phyloP scores from a whole-genome alignment of 2,113 vertebrate species.

The Puffinus mauretanicus region DNA sequence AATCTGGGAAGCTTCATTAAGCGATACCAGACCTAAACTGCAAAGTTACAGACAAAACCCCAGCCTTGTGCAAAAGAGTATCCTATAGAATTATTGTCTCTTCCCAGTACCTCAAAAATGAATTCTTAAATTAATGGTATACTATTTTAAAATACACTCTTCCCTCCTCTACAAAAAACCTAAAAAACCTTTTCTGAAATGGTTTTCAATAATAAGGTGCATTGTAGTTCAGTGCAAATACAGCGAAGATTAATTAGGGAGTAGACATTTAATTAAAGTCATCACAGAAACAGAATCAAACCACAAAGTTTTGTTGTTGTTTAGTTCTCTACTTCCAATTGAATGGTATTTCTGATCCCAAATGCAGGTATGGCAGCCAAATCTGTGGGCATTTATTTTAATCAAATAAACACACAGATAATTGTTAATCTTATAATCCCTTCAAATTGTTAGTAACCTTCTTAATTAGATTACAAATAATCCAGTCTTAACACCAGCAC shows the following conservation, averaged over 20 bases:
- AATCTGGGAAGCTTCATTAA: not conserved
- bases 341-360: not conserved
- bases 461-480: slow-evolving; percentile 60
- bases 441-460: slow-evolving; percentile 35
- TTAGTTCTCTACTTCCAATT: not conserved
- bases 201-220: not conserved
- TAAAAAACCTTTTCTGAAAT: not conserved
- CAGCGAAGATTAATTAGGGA: not conserved
- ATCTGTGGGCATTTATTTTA: slow-evolving; percentile 24
- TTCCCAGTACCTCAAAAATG: not conserved
- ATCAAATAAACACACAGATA: slow-evolving; percentile 51
- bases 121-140: not conserved
- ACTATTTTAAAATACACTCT: not conserved
- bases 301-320: not conserved
- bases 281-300: not conserved
- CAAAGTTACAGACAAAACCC: not conserved
- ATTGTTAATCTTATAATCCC: slow-evolving; percentile 57
- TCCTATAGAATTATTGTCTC: not conserved
- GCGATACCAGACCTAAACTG: not conserved
- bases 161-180: not conserved
- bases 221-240: not conserved
- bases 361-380: slow-evolving; percentile 15
- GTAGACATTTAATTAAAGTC: not conserved
- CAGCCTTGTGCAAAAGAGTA: not conserved
- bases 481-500: slow-evolving; percentile 14